Evolutionary conservation across 2,113 vertebrate species (phyloP), one percentile per base, ranked within the genome.

Genomic region (Menidia beryllina): DNA sequence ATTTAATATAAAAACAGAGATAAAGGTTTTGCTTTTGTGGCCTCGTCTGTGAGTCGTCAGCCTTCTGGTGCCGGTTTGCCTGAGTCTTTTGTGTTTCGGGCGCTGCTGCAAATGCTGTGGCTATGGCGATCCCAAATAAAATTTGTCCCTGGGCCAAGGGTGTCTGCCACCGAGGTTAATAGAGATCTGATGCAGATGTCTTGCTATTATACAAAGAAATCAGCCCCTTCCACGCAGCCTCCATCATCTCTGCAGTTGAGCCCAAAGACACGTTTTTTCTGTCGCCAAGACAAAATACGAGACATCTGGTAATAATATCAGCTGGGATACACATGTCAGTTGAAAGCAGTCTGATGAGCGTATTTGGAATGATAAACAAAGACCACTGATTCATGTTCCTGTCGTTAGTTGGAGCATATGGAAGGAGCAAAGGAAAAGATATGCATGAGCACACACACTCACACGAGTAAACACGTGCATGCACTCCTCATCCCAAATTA

Each of bases 271-370:
- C 53, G 79, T 88, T 88, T 82, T n/a, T 73, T 81, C 79, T 61
- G 72, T 78, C 80, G 83, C 89, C 75, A 79, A 91, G 84, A 81
- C 86, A 90, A 93, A 90, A 90, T 62, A 85, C 82, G 82, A 86
- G 90, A 90, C 92, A 91, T 92, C 88, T 92, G 91, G 88, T 91
- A 86, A 91, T 89, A 88, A 88, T 86, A 84, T 91, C 88, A 88
- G 86, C 84, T 86, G 86, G 78, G 75, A 90, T 73, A 84, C 64
- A 77, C 83, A 83, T 64, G 83, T 50, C 81, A 66, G 79, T 75
- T 86, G 86, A 90, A 85, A 80, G 86, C 77, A 38, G 88, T 69
- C 69, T 87, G 83, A 88, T 83, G 72, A 89, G 82, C 52, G 48
- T 62, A 69, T 90, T 88, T 76, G 73, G 69, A 79, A 72, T 68